A percentile compares a stretch with the other conserved stretches of the same genome.
phyloP scores from a whole-genome alignment of 2,113 vertebrate genomes.

The Menidia beryllina region DNA sequence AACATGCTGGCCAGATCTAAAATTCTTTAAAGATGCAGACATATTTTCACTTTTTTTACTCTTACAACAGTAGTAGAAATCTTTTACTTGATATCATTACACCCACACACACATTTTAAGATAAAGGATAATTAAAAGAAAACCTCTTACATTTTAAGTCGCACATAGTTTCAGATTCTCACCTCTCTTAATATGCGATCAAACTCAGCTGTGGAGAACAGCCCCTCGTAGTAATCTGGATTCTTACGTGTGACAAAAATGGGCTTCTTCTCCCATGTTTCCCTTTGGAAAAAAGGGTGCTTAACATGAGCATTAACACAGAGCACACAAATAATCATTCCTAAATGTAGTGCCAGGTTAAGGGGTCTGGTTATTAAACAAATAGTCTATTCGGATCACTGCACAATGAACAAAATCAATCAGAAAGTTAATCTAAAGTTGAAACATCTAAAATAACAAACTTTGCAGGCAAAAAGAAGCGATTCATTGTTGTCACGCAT shows the following conservation, averaged over 20 bases:
- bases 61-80: too few relatives aligned
- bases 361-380: too few relatives aligned
- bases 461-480: background rate
- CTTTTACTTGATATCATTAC: too few relatives aligned
- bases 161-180: conserved; percentile 21
- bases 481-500: background rate
- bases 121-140: background rate
- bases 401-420: too few relatives aligned
- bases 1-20: too few relatives aligned
- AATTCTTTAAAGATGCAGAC: too few relatives aligned
- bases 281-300: conserved; percentile 60
- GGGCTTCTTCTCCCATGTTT: conserved; percentile 92
- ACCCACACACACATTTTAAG: background rate
- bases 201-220: conserved; percentile 93
- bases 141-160: background rate
- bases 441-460: background rate
- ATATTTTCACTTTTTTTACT: too few relatives aligned
- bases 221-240: conserved; percentile 87
- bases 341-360: background rate
- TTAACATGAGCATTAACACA: background rate
- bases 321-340: background rate
- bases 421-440: background rate
- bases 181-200: conserved; percentile 87
- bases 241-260: conserved; percentile 87
- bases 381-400: too few relatives aligned